A percentile compares a stretch with the other conserved stretches of the same genome.
Conservation (phyloP, 2,113 vertebrate genomes). For the Nipponia nippon region DNA sequence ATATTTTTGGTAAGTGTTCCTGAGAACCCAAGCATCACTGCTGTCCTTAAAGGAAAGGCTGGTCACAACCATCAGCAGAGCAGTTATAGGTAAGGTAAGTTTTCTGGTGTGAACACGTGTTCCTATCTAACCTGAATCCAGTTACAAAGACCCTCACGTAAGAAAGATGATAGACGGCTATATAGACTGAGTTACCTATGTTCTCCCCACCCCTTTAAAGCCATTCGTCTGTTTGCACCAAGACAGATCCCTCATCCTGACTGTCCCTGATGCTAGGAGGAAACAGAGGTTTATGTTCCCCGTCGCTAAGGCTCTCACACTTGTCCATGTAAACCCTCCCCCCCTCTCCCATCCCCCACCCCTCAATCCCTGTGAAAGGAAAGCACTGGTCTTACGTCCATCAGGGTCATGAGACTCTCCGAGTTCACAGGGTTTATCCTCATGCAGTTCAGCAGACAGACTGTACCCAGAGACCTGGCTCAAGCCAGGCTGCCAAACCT, state of each 20-base stretch:
- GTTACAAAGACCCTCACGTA: not conserved
- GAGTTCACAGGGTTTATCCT: not conserved
- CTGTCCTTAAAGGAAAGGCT: not conserved
- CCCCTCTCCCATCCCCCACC: accelerated
- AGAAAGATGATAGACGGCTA: not conserved
- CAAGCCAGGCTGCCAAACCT: not conserved
- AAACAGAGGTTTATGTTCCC: not conserved
- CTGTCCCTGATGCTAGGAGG: not conserved
- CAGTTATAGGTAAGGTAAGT: not conserved
- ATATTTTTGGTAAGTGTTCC: not conserved
- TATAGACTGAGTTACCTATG: not conserved
- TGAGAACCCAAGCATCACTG: not conserved
- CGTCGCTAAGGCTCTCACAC: not conserved
- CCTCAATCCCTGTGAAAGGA: not conserved
- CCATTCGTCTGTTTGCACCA: not conserved
- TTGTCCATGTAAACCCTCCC: not conserved
- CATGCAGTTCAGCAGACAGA: not conserved
- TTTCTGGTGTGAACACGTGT: not conserved
- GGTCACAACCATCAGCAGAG: not conserved
- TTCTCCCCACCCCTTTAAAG: not conserved
- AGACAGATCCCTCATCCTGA: not conserved
- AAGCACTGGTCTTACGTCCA: not conserved
- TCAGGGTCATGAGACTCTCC: not conserved
- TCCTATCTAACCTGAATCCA: not conserved
- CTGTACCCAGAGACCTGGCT: not conserved